Base-by-base conservation (phyloP, 2,797 vertebrate genomes). In the Sternarchorhynchus goeldii region DNA sequence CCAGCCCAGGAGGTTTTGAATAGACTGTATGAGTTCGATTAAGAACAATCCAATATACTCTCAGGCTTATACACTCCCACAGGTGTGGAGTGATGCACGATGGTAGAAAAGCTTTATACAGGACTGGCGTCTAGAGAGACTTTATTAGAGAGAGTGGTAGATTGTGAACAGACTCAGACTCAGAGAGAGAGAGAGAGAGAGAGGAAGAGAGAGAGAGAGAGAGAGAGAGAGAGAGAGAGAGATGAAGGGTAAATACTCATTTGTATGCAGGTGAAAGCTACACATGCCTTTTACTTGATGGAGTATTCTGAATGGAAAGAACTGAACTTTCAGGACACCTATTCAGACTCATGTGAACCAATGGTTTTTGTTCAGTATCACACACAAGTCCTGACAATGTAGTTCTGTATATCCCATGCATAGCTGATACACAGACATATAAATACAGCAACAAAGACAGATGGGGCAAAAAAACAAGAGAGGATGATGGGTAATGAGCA, bases 251-350 rank as follows among this genome's bases (percentile, higher is more conserved):
- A 56, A 36, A 32, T 16, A 10, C 25, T 62, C 8, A 59, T 72
- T 50, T 73, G 50, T 45, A 59, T 34, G 70, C 77, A 67, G 56
- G 25, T 56, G 55, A 60, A 39, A 29, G 39, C 66, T 53, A 31
- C 25, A 6, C 45, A 29, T 14, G 25, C 45, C 18, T 31, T 69
- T 69, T 55, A 69, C 45, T 14, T 45, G 17, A 25, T 69, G 45
- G 66, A 69, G 45, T 55, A 5, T 25, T 39, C 63, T 65, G 53
- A 75, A 56, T 50, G 29, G 10, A 76, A 75, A 75, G 16, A 29
- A 68, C 55, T 39, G 16, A 39, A 68, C 55, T 39, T 69, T 69
- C 10, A 77, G 25, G 41, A 7, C 2, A 5, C 50, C 18, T 68
- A 58, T 68, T 34, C 65, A 68, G 55, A 58, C 34, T 2, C 58